A percentile compares a stretch with the other conserved stretches of the same genome.
Evolutionary conservation across 2,888 invertebrate species (phyloP).

Genomic region (Sesia apiformis): DNA sequence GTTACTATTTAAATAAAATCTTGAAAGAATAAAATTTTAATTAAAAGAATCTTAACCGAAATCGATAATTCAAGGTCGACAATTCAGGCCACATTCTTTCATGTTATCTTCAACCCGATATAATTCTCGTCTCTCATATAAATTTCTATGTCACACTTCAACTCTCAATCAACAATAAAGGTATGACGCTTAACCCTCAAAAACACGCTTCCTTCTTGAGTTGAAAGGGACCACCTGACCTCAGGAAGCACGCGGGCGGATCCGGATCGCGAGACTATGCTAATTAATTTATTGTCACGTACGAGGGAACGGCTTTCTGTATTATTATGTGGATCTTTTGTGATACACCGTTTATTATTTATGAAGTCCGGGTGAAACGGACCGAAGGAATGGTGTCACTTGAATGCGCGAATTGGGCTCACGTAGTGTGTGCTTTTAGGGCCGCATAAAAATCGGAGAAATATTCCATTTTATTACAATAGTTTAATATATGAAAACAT

Average conservation of each 20-base stretch:
- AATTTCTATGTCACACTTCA: too few species aligned
- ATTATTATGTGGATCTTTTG: slow-evolving; percentile 18
- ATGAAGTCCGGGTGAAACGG: slow-evolving; percentile 12
- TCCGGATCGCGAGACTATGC: slow-evolving; percentile 31
- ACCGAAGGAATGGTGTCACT: slow-evolving; percentile 3
- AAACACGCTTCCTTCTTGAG: slow-evolving; percentile 29
- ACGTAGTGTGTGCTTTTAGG: background rate
- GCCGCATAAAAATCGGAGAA: too few species aligned
- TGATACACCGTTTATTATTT: slow-evolving; percentile 28
- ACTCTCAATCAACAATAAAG: too few species aligned
- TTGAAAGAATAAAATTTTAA: too few species aligned
- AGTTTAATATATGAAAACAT: too few species aligned
- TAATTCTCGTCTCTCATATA: too few species aligned
- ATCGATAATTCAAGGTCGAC: too few species aligned
- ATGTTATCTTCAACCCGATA: too few species aligned
- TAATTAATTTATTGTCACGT: slow-evolving; percentile 59
- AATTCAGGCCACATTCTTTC: too few species aligned
- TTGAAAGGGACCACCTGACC: slow-evolving; percentile 34
- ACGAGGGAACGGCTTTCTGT: slow-evolving; percentile 5
- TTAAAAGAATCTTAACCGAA: too few species aligned
- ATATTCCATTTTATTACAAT: too few species aligned
- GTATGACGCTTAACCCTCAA: slow-evolving; percentile 12
- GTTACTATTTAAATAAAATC: too few species aligned
- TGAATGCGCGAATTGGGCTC: slow-evolving; percentile 5
- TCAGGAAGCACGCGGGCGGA: slow-evolving; percentile 18